Conservation (phyloP, 1,140 invertebrate genomes). For the Polyergus mexicanus region DNA sequence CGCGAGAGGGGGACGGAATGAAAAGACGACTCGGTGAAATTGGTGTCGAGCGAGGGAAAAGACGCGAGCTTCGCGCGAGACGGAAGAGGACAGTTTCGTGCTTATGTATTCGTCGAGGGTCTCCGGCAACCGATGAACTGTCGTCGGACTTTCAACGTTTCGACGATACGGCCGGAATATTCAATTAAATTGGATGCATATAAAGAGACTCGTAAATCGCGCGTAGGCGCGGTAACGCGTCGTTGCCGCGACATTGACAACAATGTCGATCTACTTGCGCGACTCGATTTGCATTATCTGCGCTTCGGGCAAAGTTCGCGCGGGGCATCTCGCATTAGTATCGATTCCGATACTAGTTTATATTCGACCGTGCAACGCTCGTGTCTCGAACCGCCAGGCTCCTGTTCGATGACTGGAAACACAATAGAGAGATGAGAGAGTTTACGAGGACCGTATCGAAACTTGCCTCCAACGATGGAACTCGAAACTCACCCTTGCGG, state of each 20-base stretch:
- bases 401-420: slow-evolving; percentile 38
- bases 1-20: slow-evolving; percentile 15
- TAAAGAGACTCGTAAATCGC: too few species aligned
- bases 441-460: slow-evolving; percentile 31
- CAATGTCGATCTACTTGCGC: not conserved
- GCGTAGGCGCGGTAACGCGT: not conserved
- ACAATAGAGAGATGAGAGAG: slow-evolving; percentile 40
- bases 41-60: slow-evolving; percentile 24
- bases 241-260: not conserved
- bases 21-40: slow-evolving; percentile 50
- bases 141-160: not conserved
- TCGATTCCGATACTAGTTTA: slow-evolving; percentile 5
- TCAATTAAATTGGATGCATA: not conserved
- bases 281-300: not conserved
- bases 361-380: not conserved
- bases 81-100: not conserved
- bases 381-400: not conserved
- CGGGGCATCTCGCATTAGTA: not conserved
- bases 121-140: not conserved
- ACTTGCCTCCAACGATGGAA: slow-evolving; percentile 26
- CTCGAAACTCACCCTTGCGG: slow-evolving; percentile 46
- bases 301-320: slow-evolving; percentile 23
- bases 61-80: slow-evolving; percentile 2
- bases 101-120: not conserved
- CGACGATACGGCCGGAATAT: not conserved